These are phyloP conservation scores for Tyrannus savana DNA, from an alignment of 2,113 vertebrate species.

Conservation along the genomic window DNA sequence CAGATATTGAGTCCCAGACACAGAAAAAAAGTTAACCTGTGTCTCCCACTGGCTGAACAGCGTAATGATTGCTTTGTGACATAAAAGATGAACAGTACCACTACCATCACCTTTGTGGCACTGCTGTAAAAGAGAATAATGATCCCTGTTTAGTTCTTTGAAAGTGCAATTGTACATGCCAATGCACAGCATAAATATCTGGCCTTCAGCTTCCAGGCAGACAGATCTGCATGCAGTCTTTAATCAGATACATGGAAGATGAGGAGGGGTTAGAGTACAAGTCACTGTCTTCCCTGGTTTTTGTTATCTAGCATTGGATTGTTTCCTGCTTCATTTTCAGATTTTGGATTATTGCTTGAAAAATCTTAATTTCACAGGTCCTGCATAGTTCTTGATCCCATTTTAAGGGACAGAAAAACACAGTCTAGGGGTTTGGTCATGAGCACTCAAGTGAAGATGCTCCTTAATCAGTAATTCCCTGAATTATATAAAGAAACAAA, in stretches of 20 bases:
- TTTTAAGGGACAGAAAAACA: background rate
- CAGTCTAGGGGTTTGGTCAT: background rate
- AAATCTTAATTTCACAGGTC: background rate
- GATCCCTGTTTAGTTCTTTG: background rate
- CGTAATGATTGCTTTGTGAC: background rate
- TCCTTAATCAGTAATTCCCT: background rate
- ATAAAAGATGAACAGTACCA: background rate
- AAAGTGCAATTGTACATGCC: background rate
- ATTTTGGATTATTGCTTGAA: background rate
- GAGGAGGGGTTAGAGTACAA: background rate
- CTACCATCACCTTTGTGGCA: background rate
- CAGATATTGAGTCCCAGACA: background rate
- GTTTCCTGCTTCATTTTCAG: background rate
- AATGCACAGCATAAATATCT: background rate
- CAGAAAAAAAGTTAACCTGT: background rate
- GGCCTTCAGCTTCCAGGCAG: background rate
- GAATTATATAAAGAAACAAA: background rate
- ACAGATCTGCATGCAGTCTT: background rate
- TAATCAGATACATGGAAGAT: background rate
- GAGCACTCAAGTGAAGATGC: background rate
- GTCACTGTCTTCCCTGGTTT: background rate
- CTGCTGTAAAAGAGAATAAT: constrained; percentile 3
- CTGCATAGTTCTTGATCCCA: background rate
- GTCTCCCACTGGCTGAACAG: background rate
- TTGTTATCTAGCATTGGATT: background rate